Evolutionary conservation across 2,888 invertebrate genomes (phyloP).

Genomic region (Agrilus cyanescens): DNA sequence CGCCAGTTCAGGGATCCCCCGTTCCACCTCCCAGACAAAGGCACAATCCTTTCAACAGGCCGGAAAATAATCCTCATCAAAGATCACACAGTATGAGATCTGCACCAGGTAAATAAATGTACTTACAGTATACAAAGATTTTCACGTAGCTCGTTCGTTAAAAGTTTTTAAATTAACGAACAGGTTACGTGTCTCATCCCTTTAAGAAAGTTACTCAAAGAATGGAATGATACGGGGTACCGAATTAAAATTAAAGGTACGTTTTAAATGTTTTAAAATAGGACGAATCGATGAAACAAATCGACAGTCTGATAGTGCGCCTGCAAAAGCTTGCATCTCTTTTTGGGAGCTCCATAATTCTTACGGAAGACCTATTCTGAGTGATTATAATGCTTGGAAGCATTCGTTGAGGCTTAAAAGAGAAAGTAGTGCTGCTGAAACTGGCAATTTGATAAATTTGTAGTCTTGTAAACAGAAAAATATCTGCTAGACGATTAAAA

Average conservation of each 20-base stretch:
- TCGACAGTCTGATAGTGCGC: slow-evolving; percentile 8
- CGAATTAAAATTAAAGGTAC: too few relatives aligned
- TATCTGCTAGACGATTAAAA: background rate
- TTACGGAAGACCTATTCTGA: slow-evolving; percentile 54
- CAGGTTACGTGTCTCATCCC: too few relatives aligned
- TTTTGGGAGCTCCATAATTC: slow-evolving; percentile 61
- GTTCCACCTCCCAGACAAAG: slow-evolving; percentile 67
- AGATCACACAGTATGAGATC: slow-evolving; percentile 43
- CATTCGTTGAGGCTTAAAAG: slow-evolving; percentile 37
- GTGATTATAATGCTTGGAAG: slow-evolving; percentile 58
- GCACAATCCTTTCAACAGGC: slow-evolving; percentile 72
- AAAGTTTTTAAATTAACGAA: too few relatives aligned
- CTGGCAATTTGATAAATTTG: slow-evolving; percentile 37
- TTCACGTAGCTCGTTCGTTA: too few relatives aligned
- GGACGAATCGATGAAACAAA: slow-evolving; percentile 19
- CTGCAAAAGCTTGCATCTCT: slow-evolving; percentile 34
- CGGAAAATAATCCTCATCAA: slow-evolving; percentile 35
- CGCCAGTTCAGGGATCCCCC: slow-evolving; percentile 45
- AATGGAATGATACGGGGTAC: too few relatives aligned
- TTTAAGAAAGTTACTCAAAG: too few relatives aligned
- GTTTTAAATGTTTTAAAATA: slow-evolving; percentile 4
- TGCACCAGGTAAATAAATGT: slow-evolving; percentile 31
- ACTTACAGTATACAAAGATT: too few relatives aligned
- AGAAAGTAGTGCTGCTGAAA: slow-evolving; percentile 24
- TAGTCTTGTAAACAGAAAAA: slow-evolving; percentile 18